phyloP scores from a whole-genome alignment of 2,888 invertebrate species.

The Apoda limacodes region DNA sequence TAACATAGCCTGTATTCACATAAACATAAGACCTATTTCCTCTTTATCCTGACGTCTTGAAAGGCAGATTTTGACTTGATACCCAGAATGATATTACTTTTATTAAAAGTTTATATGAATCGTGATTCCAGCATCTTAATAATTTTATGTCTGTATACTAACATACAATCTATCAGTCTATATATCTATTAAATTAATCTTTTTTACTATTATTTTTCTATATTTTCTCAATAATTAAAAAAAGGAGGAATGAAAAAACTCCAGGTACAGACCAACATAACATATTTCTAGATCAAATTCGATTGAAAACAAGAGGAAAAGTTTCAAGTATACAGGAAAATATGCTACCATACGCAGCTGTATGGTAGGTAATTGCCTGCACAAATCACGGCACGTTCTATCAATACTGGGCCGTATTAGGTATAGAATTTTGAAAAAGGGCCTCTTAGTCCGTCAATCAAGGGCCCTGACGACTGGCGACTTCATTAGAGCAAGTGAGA shows the following conservation, averaged over 20 bases:
- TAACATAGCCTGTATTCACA: neutral
- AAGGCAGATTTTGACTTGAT: no score
- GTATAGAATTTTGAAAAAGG: constrained; percentile 54
- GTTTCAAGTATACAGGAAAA: no score
- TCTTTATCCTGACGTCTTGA: no score
- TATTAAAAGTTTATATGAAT: constrained; percentile 37
- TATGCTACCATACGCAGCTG: no score
- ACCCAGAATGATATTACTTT: constrained; percentile 4
- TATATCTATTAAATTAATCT: no score
- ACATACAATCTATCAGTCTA: no score
- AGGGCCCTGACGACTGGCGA: constrained; percentile 52
- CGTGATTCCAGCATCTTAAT: constrained; percentile 44
- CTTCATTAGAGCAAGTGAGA: constrained; percentile 62
- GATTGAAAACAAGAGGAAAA: constrained; percentile 3
- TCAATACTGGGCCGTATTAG: constrained; percentile 44
- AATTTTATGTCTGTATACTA: no score
- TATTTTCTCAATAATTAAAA: no score
- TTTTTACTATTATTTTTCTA: no score
- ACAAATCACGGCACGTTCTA: constrained; percentile 54
- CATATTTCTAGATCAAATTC: no score
- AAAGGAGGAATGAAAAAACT: no score
- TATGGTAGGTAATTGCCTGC: constrained; percentile 32
- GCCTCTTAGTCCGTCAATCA: constrained; percentile 58
- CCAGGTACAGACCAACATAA: no score
- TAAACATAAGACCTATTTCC: constrained; percentile 21